A percentile compares a stretch with the other conserved stretches of the same genome.
Conservation (phyloP, 2,113 vertebrate genomes). For the Plestiodon gilberti region DNA sequence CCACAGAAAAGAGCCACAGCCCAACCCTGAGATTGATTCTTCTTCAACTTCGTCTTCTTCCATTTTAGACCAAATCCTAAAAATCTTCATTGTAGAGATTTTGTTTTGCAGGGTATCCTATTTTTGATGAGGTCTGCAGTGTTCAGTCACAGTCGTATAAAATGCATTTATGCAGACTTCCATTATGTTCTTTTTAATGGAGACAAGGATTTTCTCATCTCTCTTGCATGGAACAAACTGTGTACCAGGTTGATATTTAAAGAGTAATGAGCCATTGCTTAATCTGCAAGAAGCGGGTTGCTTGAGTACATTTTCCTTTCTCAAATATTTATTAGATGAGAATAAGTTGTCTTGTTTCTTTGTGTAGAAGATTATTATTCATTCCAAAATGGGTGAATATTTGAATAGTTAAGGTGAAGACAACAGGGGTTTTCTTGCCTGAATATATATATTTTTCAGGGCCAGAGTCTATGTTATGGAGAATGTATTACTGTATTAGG, state of each 20-base stretch:
- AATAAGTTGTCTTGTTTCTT: neutral
- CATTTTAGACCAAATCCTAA: neutral
- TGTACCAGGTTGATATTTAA: constrained; percentile 12
- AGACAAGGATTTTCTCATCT: rapidly evolving
- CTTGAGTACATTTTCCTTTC: neutral
- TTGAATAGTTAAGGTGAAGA: neutral
- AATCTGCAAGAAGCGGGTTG: constrained; percentile 1
- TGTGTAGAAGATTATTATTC: neutral
- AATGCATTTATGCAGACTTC: constrained; percentile 4
- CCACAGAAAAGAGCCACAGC: too few species aligned
- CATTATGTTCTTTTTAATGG: constrained; percentile 10
- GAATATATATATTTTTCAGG: too few species aligned
- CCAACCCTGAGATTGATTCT: too few species aligned
- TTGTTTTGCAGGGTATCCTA: neutral
- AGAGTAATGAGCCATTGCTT: constrained; percentile 2
- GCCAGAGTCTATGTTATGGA: too few species aligned
- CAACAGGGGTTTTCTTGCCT: neutral
- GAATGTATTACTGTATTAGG: too few species aligned
- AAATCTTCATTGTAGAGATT: neutral
- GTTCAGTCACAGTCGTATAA: neutral
- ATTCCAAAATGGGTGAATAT: neutral
- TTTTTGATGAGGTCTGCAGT: neutral
- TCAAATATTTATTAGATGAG: neutral
- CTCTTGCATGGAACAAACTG: neutral
- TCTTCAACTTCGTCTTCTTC: too few species aligned